These are phyloP conservation scores for Grantiella picta DNA, from an alignment of 2,113 vertebrate genomes.

Conservation along the genomic window DNA sequence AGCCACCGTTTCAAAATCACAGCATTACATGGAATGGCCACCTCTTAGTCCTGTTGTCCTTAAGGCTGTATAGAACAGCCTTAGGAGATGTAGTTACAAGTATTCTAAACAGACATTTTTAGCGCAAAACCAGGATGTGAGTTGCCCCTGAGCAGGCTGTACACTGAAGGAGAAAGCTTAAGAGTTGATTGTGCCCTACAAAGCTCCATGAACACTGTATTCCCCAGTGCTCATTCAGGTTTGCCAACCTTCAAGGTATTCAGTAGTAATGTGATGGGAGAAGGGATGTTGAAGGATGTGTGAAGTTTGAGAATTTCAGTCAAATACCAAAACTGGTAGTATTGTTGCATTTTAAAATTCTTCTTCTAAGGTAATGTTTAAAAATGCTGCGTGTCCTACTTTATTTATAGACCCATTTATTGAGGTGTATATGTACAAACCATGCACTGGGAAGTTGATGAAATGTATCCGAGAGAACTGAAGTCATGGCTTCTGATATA, in stretches of 20 bases:
- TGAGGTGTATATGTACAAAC: not conserved
- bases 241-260: not conserved
- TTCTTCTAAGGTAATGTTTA: not conserved
- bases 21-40: not conserved
- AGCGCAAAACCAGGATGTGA: not conserved
- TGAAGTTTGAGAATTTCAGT: not conserved
- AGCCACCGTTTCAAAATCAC: not conserved
- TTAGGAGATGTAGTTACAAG: rapidly evolving
- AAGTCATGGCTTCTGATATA: not conserved
- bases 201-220: not conserved
- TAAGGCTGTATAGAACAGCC: not conserved
- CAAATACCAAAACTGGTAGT: not conserved
- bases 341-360: not conserved
- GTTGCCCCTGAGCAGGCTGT: not conserved
- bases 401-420: not conserved
- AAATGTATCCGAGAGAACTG: not conserved
- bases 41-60: not conserved
- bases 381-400: not conserved
- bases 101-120: not conserved
- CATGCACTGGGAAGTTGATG: not conserved
- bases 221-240: not conserved
- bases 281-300: not conserved
- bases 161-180: not conserved
- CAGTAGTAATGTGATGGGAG: not conserved
- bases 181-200: not conserved